Conservation (phyloP, 2,888 invertebrate genomes). For the Isotomurus palustris region DNA sequence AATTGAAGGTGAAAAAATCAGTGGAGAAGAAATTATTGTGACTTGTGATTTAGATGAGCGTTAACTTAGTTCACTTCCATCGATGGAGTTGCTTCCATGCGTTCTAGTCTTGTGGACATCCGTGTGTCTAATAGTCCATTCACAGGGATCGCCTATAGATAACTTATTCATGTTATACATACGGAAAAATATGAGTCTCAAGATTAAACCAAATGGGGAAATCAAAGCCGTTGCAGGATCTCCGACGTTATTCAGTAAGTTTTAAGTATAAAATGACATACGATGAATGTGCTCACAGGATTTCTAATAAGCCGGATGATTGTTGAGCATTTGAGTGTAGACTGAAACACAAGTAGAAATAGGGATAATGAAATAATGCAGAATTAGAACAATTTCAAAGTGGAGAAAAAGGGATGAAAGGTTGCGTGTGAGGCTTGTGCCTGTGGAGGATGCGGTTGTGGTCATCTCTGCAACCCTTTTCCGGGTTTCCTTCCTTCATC, state of each 20-base stretch:
- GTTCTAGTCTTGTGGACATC: conserved; percentile 2
- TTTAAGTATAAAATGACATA: not conserved
- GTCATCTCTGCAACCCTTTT: not conserved
- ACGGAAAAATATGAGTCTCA: not conserved
- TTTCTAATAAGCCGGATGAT: not conserved
- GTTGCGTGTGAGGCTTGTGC: not conserved
- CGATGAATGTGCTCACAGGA: not conserved
- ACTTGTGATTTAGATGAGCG: not conserved
- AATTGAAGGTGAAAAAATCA: not conserved
- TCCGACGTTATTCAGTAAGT: not conserved
- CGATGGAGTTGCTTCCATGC: not conserved
- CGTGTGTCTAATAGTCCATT: conserved; percentile 4
- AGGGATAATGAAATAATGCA: too few species aligned
- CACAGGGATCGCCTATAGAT: not conserved
- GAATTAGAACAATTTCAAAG: too few species aligned
- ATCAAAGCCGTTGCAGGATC: not conserved
- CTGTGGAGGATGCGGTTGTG: conserved; percentile 3
- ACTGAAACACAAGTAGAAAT: too few species aligned
- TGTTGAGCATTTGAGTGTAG: too few species aligned
- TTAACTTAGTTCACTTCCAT: not conserved
- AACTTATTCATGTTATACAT: not conserved
- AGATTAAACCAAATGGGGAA: not conserved
- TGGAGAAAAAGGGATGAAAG: too few species aligned
- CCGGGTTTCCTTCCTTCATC: not conserved
- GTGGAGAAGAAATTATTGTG: not conserved